phyloP scores from a whole-genome alignment of 2,888 invertebrate species.

The Lysandra coridon region DNA sequence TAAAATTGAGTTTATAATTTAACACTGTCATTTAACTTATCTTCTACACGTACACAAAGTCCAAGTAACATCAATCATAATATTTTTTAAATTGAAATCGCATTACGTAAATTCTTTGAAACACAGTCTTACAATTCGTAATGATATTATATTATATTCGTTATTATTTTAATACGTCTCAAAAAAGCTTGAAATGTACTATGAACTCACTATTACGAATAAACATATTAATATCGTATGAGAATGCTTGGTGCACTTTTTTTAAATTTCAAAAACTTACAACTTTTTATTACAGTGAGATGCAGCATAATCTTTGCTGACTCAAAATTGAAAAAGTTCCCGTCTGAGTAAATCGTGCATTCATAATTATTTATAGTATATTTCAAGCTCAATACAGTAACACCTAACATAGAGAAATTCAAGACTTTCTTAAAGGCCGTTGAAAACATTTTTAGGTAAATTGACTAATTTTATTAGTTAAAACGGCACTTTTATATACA shows the following conservation, averaged over 20 bases:
- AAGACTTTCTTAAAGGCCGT: constrained; percentile 26
- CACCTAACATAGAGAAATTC: constrained; percentile 2
- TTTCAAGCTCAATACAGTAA: not conserved
- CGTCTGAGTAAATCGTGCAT: too few species aligned
- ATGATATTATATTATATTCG: not conserved
- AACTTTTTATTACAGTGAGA: too few species aligned
- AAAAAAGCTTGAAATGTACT: not conserved
- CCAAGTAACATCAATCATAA: not conserved
- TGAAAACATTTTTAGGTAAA: constrained; percentile 16
- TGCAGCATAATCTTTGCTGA: too few species aligned
- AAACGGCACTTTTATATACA: constrained; percentile 23
- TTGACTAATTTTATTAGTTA: constrained; percentile 21
- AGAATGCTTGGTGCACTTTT: too few species aligned
- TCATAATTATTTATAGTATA: not conserved
- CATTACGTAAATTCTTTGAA: constrained; percentile 4
- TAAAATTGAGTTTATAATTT: not conserved
- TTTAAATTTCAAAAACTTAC: not conserved
- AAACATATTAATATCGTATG: too few species aligned
- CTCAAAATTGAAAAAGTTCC: too few species aligned
- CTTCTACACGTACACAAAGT: not conserved
- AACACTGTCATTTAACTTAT: not conserved
- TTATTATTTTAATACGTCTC: constrained; percentile 11
- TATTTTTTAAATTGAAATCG: not conserved
- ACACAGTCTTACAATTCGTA: constrained; percentile 28
- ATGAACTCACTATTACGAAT: not conserved